Evolutionary conservation across 2,888 invertebrate genomes (phyloP).

Genomic region (Caenorhabditis sp.): DNA sequence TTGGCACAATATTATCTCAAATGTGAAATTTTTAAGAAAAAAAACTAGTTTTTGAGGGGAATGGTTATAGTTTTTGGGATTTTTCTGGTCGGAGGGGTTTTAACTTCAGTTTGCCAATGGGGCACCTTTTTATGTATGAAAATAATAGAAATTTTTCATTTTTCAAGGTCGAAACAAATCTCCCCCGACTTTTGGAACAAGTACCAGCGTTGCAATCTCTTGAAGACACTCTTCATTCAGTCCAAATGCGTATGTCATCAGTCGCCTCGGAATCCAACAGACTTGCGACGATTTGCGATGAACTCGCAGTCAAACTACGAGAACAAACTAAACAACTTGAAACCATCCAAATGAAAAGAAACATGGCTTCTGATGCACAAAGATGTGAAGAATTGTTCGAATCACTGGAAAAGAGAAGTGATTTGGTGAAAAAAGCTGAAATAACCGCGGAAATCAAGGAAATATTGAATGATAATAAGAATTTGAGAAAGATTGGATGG

Average conservation of each 20-base stretch:
- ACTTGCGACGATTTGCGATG: slow-evolving; percentile 29
- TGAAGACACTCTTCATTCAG: slow-evolving; percentile 59
- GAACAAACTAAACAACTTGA: slow-evolving; percentile 38
- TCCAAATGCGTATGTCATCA: slow-evolving; percentile 39
- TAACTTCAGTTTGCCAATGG: too few relatives aligned
- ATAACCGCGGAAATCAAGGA: slow-evolving; percentile 45
- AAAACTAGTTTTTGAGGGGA: too few relatives aligned
- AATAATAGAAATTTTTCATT: too few relatives aligned
- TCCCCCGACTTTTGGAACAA: slow-evolving; percentile 66
- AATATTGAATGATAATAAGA: slow-evolving; percentile 47
- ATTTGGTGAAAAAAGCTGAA: slow-evolving; percentile 50
- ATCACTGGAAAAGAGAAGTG: slow-evolving; percentile 50
- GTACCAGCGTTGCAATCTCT: slow-evolving; percentile 65
- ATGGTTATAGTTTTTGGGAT: too few relatives aligned
- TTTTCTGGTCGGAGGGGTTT: too few relatives aligned
- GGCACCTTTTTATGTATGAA: too few relatives aligned
- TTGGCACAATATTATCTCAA: too few relatives aligned
- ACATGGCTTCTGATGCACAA: slow-evolving; percentile 47
- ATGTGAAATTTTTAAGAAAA: too few relatives aligned
- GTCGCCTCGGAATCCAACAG: slow-evolving; percentile 34
- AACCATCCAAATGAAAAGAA: slow-evolving; percentile 31
- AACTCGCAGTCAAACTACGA: slow-evolving; percentile 18
- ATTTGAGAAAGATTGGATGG: slow-evolving; percentile 50
- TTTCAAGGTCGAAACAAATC: slow-evolving; percentile 65
- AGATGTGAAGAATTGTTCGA: slow-evolving; percentile 57